phyloP scores from a whole-genome alignment of 2,888 invertebrate genomes.

The Mythimna vitellina region DNA sequence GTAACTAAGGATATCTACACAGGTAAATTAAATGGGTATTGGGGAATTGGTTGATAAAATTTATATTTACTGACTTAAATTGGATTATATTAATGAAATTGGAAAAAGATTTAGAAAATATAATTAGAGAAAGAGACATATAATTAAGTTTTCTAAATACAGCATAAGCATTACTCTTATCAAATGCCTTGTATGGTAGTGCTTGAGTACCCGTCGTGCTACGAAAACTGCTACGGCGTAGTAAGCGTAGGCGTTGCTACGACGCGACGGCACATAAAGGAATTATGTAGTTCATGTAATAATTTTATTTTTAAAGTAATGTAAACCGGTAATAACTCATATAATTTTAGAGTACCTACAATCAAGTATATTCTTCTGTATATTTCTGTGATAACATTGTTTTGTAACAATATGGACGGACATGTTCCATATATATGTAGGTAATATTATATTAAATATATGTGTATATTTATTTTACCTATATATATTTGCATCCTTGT shows the following conservation, averaged over 20 bases:
- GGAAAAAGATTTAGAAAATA: not conserved
- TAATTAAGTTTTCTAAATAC: not conserved
- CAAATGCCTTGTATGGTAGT: not conserved
- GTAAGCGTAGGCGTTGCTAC: constrained; percentile 23
- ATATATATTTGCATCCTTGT: too few relatives aligned
- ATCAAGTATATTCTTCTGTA: too few relatives aligned
- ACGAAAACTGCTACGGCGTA: constrained; percentile 47
- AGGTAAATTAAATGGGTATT: not conserved
- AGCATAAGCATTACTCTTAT: not conserved
- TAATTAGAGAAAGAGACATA: too few relatives aligned
- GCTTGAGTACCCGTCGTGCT: constrained; percentile 6
- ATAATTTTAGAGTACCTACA: too few relatives aligned
- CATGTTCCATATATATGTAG: not conserved
- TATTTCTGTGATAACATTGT: not conserved
- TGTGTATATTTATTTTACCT: too few relatives aligned
- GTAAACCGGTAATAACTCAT: too few relatives aligned
- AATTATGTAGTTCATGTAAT: too few relatives aligned
- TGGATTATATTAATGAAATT: not conserved
- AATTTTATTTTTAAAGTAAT: too few relatives aligned
- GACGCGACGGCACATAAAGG: not conserved
- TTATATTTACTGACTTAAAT: not conserved
- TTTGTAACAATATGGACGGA: not conserved
- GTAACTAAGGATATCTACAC: not conserved
- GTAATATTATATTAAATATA: too few relatives aligned
- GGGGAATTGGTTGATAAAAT: not conserved